Conservation (phyloP, 2,113 vertebrate genomes). For the Oceanodroma tethys region DNA sequence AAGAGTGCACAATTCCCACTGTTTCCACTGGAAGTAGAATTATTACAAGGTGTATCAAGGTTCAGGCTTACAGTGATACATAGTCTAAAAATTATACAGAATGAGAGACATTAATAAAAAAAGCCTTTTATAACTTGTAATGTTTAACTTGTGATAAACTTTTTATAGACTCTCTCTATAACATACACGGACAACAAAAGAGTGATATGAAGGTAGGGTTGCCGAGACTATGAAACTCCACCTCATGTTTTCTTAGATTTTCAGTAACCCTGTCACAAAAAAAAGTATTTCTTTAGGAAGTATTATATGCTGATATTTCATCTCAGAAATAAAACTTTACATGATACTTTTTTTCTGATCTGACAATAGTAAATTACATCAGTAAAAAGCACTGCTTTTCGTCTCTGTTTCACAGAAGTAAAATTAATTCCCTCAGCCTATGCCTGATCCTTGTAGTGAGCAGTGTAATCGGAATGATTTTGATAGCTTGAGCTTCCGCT, state of each 20-base stretch:
- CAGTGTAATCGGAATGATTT: conserved; percentile 20
- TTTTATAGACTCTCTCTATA: not conserved
- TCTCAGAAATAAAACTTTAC: not conserved
- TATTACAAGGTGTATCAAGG: not conserved
- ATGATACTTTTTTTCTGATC: not conserved
- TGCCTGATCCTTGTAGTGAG: not conserved
- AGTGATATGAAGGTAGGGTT: not conserved
- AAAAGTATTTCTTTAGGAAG: not conserved
- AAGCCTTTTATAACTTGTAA: not conserved
- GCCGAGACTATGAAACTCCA: not conserved
- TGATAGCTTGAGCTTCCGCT: not conserved
- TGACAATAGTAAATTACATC: not conserved
- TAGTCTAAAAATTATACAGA: not conserved
- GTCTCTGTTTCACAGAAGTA: not conserved
- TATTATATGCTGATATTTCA: not conserved
- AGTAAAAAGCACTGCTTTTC: not conserved
- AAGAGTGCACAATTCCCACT: not conserved
- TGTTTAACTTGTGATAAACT: not conserved
- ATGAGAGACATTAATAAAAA: not conserved
- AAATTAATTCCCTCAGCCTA: not conserved
- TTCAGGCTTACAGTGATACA: not conserved
- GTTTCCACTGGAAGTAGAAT: not conserved
- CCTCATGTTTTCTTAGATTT: not conserved
- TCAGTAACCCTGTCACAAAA: not conserved
- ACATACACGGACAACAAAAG: not conserved